phyloP scores from a whole-genome alignment of 2,888 invertebrate genomes.

The Drosophila acutilabella region DNA sequence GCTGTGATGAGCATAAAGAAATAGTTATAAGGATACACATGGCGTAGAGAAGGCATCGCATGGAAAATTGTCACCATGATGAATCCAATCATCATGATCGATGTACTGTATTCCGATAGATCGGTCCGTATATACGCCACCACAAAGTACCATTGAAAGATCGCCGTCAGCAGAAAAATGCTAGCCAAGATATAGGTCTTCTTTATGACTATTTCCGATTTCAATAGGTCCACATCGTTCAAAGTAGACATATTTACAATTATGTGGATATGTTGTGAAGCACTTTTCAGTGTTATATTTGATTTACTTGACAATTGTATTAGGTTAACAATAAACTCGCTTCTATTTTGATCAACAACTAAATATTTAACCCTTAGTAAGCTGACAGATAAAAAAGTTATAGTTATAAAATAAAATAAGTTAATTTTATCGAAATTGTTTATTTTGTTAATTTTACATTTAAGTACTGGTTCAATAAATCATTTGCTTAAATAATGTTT shows the following conservation, averaged over 20 bases:
- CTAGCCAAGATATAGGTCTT: slow-evolving; percentile 28
- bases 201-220: not conserved
- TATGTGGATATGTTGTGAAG: not conserved
- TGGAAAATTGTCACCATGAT: slow-evolving; percentile 16
- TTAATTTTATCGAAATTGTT: too few species aligned
- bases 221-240: not conserved
- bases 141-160: slow-evolving; percentile 32
- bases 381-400: too few species aligned
- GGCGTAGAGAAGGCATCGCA: slow-evolving; percentile 11
- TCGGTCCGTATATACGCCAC: slow-evolving; percentile 8
- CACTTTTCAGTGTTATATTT: slow-evolving; percentile 2
- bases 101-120: slow-evolving; percentile 5
- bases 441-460: too few species aligned
- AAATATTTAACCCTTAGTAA: too few species aligned
- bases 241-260: not conserved
- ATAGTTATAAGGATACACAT: slow-evolving; percentile 30
- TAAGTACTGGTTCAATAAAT: too few species aligned
- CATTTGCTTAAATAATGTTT: too few species aligned
- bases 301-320: not conserved
- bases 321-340: too few species aligned
- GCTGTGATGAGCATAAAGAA: slow-evolving; percentile 18
- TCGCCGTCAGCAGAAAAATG: slow-evolving; percentile 17
- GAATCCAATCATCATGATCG: slow-evolving; percentile 7
- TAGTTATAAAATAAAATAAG: too few species aligned
- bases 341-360: too few species aligned